phyloP scores from a whole-genome alignment of 2,888 invertebrate genomes.

The Sphaeridia pumilis region DNA sequence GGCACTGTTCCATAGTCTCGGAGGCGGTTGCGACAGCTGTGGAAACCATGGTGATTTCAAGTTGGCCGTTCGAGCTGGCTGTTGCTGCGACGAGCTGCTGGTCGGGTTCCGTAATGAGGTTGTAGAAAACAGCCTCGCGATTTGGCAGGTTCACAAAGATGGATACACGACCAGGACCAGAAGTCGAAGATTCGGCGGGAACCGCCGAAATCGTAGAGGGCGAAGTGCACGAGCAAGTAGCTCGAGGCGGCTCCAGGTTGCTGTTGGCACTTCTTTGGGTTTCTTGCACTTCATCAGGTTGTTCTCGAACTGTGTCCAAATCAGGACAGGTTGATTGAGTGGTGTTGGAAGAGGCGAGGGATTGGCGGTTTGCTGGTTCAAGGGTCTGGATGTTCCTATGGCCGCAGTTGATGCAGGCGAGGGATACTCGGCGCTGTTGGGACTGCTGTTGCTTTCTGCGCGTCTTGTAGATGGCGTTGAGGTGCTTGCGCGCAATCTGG shows the following conservation, averaged over 20 bases:
- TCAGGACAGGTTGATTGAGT: not conserved
- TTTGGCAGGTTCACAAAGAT: too few relatives aligned
- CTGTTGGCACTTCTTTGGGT: not conserved
- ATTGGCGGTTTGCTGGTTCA: not conserved
- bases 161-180: too few relatives aligned
- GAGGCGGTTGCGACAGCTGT: too few relatives aligned
- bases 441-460: constrained; percentile 20
- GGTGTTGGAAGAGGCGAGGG: not conserved
- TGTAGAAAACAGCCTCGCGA: too few relatives aligned
- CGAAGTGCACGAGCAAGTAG: too few relatives aligned
- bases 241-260: not conserved
- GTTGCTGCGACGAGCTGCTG: too few relatives aligned
- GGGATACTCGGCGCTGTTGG: constrained; percentile 32
- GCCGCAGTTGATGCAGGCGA: constrained; percentile 35
- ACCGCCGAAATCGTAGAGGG: too few relatives aligned
- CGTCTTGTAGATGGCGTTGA: constrained; percentile 35
- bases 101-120: too few relatives aligned
- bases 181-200: too few relatives aligned
- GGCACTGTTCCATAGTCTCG: not conserved
- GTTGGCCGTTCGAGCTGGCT: not conserved
- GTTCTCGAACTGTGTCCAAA: not conserved
- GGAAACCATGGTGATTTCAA: not conserved
- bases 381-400: constrained; percentile 28
- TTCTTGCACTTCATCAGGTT: not conserved
- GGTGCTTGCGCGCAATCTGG: constrained; percentile 32